Percentiles rank a stretch among this genome's conserved stretches.
These are phyloP conservation scores for Diarsia rubi DNA, from an alignment of 2,888 invertebrate species.

Conservation along the genomic window DNA sequence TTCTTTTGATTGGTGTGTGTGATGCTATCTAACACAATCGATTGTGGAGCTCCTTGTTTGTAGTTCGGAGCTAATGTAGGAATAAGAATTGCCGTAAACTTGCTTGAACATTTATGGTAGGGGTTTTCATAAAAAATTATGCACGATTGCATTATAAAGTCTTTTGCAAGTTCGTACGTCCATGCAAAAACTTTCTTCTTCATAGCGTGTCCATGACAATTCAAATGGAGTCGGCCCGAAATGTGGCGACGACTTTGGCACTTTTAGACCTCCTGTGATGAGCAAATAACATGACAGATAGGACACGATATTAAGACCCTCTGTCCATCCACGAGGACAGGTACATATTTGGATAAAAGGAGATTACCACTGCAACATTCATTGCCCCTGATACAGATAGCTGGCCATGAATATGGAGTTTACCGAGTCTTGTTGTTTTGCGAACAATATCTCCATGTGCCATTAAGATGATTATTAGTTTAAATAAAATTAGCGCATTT, in stretches of 20 bases:
- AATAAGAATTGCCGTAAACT: background rate
- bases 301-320: background rate
- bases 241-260: too few relatives aligned
- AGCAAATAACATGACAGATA: too few relatives aligned
- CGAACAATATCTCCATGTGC: background rate
- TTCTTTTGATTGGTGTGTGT: background rate
- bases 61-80: background rate
- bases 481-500: conserved; percentile 26
- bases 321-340: background rate
- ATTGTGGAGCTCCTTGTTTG: background rate
- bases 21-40: background rate
- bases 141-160: background rate
- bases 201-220: too few relatives aligned
- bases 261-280: too few relatives aligned
- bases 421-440: background rate
- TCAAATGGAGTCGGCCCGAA: too few relatives aligned
- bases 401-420: background rate
- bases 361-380: background rate
- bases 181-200: background rate
- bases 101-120: background rate
- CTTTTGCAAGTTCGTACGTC: background rate
- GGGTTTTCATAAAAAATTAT: background rate
- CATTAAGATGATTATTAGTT: conserved; percentile 14
- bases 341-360: background rate
- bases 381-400: background rate